Base-by-base conservation (phyloP, 2,888 invertebrate species). In the Auanema sp. region DNA sequence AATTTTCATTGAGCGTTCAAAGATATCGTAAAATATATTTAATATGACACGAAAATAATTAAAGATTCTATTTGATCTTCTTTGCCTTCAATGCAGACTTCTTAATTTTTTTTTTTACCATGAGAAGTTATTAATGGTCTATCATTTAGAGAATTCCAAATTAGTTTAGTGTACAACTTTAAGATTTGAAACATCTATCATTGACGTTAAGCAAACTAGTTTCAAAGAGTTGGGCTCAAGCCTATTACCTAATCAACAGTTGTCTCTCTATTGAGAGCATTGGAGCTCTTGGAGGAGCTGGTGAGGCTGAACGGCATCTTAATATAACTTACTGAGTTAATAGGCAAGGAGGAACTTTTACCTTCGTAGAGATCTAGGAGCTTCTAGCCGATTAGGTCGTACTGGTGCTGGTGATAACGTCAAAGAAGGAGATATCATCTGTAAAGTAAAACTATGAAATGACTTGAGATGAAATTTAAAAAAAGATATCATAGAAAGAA, bases 251-350 rank as follows among this genome's bases (percentile, higher is more conserved):
- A 16, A 62, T 57, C 18, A 62, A 49, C 10, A 57, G 16, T 40
- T 62, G 62, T 18, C 62, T 14, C 21, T 62, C 62, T 8, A 40
- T 18, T 0, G 62, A 47, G n/a, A 62, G 42, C 56, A 62, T 62
- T 25, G 56, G 62, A 6, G 56, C 50, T 42, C 24, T 51, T 14
- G 71, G 69, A 2, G 74, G 69, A 49, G 70, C 70, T 1, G 75
- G 76, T 5, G 69, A 70, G 16, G 77, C 77, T 24, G 66, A 66
- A 11, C 77, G 70, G 54, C 77, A 77, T 55, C 63, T 56, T 18
- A 41, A 25, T 21, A 14, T 21, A 42, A 21, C 42, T 47, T 23
- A 33, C 8, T 33, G 33, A 33, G 4, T 33, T 33, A n/a, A n/a
- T n/a, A n/a, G n/a, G n/a, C n/a, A n/a, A n/a, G n/a, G n/a, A n/a